A percentile compares a stretch with the other conserved stretches of the same genome.
phyloP scores from a whole-genome alignment of 2,113 vertebrate species.

The Calcarius ornatus region DNA sequence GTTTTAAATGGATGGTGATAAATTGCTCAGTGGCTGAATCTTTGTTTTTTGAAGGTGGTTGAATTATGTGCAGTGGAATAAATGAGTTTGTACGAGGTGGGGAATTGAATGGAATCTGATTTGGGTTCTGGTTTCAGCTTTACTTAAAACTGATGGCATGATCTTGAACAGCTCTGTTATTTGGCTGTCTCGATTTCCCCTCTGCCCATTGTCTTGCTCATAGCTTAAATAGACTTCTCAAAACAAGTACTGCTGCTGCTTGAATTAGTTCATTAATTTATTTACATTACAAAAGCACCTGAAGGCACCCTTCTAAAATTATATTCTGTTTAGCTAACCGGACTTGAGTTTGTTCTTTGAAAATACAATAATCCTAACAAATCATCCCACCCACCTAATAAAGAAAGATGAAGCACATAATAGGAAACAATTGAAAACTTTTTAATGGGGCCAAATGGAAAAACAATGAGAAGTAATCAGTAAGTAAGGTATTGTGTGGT shows the following conservation, averaged over 20 bases:
- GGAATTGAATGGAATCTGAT: neutral
- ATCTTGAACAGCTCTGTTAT: neutral
- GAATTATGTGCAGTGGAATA: neutral
- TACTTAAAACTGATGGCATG: neutral
- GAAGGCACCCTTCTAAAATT: slow-evolving; percentile 8
- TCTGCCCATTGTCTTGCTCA: neutral
- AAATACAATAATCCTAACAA: slow-evolving; percentile 14
- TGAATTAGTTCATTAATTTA: slow-evolving; percentile 11
- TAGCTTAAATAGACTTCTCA: neutral
- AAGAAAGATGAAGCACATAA: neutral
- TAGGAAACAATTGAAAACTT: neutral
- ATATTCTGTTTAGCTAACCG: neutral
- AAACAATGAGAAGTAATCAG: neutral
- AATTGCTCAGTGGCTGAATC: neutral
- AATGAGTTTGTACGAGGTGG: neutral
- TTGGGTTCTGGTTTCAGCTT: neutral
- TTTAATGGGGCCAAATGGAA: neutral
- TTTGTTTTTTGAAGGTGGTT: neutral
- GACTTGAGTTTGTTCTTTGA: neutral
- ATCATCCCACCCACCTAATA: slow-evolving; percentile 11
- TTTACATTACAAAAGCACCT: slow-evolving; percentile 40
- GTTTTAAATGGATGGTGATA: neutral
- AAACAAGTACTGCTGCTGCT: neutral
- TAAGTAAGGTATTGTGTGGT: neutral
- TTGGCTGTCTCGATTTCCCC: neutral